A percentile compares a stretch with the other conserved stretches of the same genome.
Conservation (phyloP, 2,888 invertebrate genomes). For the Dermolepida albohirtum region DNA sequence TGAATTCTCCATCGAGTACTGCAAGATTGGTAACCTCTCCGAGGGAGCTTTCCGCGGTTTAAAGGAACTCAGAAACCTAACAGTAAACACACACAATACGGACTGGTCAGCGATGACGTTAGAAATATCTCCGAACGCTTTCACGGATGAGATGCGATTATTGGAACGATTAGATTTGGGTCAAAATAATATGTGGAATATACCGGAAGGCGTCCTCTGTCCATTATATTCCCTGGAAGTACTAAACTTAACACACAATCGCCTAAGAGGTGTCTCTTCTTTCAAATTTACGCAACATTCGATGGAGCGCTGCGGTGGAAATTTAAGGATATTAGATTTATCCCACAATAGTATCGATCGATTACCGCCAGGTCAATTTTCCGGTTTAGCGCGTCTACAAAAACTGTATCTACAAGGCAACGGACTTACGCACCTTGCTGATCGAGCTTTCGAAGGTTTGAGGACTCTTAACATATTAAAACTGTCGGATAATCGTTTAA, state of each 20-base stretch:
- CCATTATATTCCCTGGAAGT: conserved; percentile 79
- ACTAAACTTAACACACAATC: conserved; percentile 83
- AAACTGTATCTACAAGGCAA: conserved; percentile 83
- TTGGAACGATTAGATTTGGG: conserved; percentile 81
- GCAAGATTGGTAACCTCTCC: conserved; percentile 84
- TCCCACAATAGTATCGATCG: conserved; percentile 84
- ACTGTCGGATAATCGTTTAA: conserved; percentile 83
- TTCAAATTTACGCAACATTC: conserved; percentile 76
- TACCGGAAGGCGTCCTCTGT: conserved; percentile 82
- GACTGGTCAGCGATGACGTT: conserved; percentile 86
- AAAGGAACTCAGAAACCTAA: conserved; percentile 81
- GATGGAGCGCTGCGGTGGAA: conserved; percentile 77
- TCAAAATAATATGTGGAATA: conserved; percentile 83
- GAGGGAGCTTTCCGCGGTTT: conserved; percentile 86
- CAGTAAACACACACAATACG: conserved; percentile 85
- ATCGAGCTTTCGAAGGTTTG: conserved; percentile 82
- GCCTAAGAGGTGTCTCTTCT: conserved; percentile 79
- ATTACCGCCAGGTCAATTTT: conserved; percentile 77
- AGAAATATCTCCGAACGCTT: conserved; percentile 79
- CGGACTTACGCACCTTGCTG: conserved; percentile 79
- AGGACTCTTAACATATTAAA: conserved; percentile 78
- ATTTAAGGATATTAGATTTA: conserved; percentile 77
- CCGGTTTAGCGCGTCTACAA: conserved; percentile 77
- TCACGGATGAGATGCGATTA: conserved; percentile 78
- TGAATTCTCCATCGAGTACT: conserved; percentile 83